phyloP scores from a whole-genome alignment of 2,797 vertebrate genomes.

The Poecilia gillii region DNA sequence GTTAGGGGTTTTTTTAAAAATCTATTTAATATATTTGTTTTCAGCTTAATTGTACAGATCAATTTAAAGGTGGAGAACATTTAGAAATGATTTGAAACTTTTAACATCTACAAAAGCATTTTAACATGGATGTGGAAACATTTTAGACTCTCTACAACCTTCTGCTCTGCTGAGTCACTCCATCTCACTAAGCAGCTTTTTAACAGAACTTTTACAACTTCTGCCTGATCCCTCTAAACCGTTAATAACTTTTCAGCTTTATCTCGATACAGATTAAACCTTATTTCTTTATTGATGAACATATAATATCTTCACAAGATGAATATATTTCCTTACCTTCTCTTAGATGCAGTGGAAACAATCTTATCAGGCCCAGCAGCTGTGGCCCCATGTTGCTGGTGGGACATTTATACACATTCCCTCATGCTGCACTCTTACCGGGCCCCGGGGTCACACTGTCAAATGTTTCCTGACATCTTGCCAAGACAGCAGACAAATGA shows the following conservation, averaged over 20 bases:
- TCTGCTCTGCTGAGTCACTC: neutral
- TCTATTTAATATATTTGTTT: neutral
- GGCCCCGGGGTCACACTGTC: constrained; percentile 52
- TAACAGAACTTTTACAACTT: neutral
- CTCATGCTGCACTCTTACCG: constrained; percentile 27
- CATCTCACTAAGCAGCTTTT: neutral
- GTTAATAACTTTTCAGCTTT: neutral
- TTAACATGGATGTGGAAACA: neutral
- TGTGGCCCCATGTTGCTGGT: constrained; percentile 26
- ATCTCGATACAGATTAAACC: no score
- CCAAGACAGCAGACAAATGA: constrained; percentile 65
- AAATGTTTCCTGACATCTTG: constrained; percentile 60
- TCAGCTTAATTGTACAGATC: neutral
- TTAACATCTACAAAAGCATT: neutral
- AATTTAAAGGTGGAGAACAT: neutral
- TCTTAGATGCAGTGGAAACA: constrained; percentile 28
- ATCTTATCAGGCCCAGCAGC: constrained; percentile 41
- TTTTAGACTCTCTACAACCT: neutral
- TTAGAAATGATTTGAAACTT: neutral
- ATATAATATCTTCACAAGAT: neutral
- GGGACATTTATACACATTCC: constrained; percentile 52
- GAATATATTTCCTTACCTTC: constrained; percentile 45
- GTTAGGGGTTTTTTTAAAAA: neutral
- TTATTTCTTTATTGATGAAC: neutral
- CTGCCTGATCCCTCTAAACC: neutral